Evolutionary conservation across 2,888 invertebrate species (phyloP).

Genomic region (Pterostichus niger): DNA sequence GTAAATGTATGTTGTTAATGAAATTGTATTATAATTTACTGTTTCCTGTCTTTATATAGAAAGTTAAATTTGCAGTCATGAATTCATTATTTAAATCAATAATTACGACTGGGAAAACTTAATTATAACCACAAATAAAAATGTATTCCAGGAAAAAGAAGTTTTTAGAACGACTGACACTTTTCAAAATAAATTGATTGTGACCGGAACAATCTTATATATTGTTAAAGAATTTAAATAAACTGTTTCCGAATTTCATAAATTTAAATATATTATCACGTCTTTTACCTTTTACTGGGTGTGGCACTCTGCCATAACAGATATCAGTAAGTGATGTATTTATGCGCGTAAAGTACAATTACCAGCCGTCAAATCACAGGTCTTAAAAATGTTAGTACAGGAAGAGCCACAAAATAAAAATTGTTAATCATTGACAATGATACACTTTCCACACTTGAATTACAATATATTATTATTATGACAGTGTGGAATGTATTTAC

Average conservation of each 20-base stretch:
- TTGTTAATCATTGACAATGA: no score
- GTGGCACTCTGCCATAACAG: no score
- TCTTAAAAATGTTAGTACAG: no score
- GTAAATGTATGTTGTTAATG: conserved; percentile 24
- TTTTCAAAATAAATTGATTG: background rate
- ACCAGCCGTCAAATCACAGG: no score
- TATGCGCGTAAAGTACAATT: no score
- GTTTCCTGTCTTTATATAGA: conserved; percentile 60
- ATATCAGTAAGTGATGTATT: no score
- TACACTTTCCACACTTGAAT: no score
- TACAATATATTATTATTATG: no score
- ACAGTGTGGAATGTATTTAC: no score
- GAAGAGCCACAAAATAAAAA: no score
- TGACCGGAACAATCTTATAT: background rate
- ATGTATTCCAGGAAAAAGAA: conserved; percentile 13
- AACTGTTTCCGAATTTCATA: background rate
- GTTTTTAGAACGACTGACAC: background rate
- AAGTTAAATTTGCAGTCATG: conserved; percentile 35
- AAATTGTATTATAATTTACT: conserved; percentile 40
- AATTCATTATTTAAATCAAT: conserved; percentile 37
- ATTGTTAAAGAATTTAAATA: background rate
- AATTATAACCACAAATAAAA: conserved; percentile 14
- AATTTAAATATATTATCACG: background rate
- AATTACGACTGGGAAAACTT: conserved; percentile 35
- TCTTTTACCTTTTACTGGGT: no score